These are phyloP conservation scores for Pinctada fucata DNA, from an alignment of 2,888 invertebrate genomes.

Conservation along the genomic window DNA sequence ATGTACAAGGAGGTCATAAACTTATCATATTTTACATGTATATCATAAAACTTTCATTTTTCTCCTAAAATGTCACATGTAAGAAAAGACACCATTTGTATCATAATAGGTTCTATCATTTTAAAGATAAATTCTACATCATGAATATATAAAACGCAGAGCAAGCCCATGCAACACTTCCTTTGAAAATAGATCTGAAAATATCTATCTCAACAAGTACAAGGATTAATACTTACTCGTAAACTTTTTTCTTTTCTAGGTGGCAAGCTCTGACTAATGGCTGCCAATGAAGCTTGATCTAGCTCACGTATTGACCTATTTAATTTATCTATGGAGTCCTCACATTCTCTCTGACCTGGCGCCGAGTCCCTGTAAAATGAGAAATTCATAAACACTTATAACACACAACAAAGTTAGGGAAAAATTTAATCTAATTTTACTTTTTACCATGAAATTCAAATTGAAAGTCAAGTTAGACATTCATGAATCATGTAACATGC, in stretches of 20 bases:
- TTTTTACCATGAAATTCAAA: neutral
- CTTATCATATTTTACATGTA: neutral
- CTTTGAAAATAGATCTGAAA: no score
- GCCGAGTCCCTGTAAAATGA: slow-evolving; percentile 86
- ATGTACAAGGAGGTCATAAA: neutral
- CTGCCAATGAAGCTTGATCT: slow-evolving; percentile 91
- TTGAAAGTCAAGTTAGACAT: neutral
- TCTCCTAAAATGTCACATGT: neutral
- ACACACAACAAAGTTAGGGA: neutral
- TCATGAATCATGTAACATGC: neutral
- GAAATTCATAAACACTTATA: neutral
- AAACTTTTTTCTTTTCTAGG: slow-evolving; percentile 85
- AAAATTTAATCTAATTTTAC: neutral
- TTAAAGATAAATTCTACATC: no score
- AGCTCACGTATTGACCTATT: slow-evolving; percentile 87
- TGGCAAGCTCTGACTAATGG: slow-evolving; percentile 87
- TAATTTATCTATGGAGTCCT: slow-evolving; percentile 87
- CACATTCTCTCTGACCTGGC: slow-evolving; percentile 96
- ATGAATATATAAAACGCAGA: no score
- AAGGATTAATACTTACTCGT: slow-evolving; percentile 76
- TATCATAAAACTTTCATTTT: neutral
- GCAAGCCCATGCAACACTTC: no score
- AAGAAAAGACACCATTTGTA: neutral
- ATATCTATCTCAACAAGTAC: no score
- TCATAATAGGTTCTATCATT: neutral